Conservation (phyloP, 2,888 invertebrate species). For the Xanthia icteritia region DNA sequence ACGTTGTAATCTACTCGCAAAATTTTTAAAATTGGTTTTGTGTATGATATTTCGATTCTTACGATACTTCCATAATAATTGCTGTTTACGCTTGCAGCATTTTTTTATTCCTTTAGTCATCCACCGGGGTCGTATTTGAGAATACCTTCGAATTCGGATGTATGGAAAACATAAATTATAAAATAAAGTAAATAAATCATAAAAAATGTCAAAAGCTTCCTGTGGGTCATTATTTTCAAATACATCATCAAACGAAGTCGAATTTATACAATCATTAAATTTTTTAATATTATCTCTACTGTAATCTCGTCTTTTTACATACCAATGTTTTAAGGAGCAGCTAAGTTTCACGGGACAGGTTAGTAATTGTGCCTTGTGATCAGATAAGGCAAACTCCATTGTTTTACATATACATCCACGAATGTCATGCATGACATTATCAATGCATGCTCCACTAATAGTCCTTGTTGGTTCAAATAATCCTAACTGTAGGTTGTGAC, state of each 20-base stretch:
- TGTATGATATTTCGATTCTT: background rate
- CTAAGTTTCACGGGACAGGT: background rate
- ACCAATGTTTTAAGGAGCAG: background rate
- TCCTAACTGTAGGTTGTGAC: conserved; percentile 9
- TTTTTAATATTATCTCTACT: background rate
- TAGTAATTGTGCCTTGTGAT: background rate
- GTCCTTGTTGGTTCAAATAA: conserved; percentile 8
- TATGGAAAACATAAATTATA: background rate
- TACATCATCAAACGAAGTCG: background rate
- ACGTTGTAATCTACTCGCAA: background rate
- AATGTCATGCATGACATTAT: background rate
- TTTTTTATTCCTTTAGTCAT: conserved; percentile 3
- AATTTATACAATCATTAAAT: conserved; percentile 14
- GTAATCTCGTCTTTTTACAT: conserved; percentile 4
- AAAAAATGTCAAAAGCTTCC: background rate
- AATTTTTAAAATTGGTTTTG: background rate
- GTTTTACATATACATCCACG: conserved; percentile 1
- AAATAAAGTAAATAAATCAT: conserved; percentile 2
- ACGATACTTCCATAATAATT: conserved; percentile 6
- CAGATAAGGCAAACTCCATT: conserved; percentile 1
- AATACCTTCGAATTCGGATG: background rate
- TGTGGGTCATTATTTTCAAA: conserved; percentile 4
- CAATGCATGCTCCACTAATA: background rate
- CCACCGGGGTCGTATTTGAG: background rate
- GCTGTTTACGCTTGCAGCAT: conserved; percentile 2